Evolutionary conservation across 2,113 vertebrate genomes (phyloP), one percentile per base, ranked within the genome.

Genomic region (Salvelinus namaycush): DNA sequence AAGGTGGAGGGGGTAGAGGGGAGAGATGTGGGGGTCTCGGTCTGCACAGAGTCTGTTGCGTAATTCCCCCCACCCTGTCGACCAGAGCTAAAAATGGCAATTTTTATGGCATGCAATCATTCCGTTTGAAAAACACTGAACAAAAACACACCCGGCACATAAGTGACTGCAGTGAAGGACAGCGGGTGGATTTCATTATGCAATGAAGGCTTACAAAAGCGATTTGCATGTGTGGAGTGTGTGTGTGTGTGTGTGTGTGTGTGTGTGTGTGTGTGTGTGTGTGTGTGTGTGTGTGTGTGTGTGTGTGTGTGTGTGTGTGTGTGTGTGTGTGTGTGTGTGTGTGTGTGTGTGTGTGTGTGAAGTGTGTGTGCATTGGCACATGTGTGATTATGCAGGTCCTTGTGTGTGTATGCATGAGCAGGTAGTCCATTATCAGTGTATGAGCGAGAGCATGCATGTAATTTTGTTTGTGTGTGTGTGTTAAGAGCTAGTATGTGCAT

Each of bases 71-170:
- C 49, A 22, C 68, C 62, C 31, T 34, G 26, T 18, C 27, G 66
- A 74, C 68, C 68, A 59, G 49, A 68, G 76, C 70, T 79, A 68
- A 64, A 79, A 79, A 79, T 73, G 81, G 22, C 70, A 44, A 66
- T 69, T 73, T 54, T 29, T 68, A 68, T 68, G 26, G 27, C 66
- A 29, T 18, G 26, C 48, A 27, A 73, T 76, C 81, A 57, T 51
- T 13, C 31, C 51, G 7, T 14, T 68, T 29, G 29, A 31, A 68
- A 68, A 29, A 29, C 26, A 31, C 20, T 44, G 26, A 64, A 72
- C 14, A 11, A 13, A 51, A 39, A 67, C 16, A 59, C 44, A 73
- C 26, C 4, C 29, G 18, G 24, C 59, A 73, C 60, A 22, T 34
- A 73, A 73, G 26, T 60, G 27, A 59, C 54, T 73, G 54, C 57